Conservation (phyloP, 2,113 vertebrate genomes). For the Psettodes erumei region DNA sequence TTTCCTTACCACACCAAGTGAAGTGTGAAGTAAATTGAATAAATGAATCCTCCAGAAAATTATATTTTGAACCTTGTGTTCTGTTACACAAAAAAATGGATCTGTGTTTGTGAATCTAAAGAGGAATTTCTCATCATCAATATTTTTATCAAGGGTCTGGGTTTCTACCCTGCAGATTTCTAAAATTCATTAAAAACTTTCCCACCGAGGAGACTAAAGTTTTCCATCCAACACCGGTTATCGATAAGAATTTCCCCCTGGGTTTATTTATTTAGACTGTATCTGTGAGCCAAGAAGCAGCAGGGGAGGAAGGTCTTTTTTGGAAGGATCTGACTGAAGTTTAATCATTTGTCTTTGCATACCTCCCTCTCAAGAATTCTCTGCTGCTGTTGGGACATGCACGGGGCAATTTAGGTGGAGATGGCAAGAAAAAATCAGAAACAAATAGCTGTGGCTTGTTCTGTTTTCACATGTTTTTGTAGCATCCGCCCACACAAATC, state of each 20-base stretch:
- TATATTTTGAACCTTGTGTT: neutral
- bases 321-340: neutral
- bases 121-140: neutral
- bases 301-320: neutral
- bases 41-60: neutral
- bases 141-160: too few species aligned
- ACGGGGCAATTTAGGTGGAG: slow-evolving; percentile 7
- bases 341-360: slow-evolving; percentile 26
- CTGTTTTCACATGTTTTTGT: slow-evolving; percentile 47
- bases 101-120: neutral
- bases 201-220: neutral
- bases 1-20: neutral
- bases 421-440: slow-evolving; percentile 8
- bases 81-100: neutral
- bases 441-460: slow-evolving; percentile 39
- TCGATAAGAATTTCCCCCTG: too few species aligned
- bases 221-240: too few species aligned
- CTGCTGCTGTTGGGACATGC: slow-evolving; percentile 50
- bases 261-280: too few species aligned
- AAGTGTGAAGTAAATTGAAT: neutral
- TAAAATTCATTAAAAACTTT: neutral
- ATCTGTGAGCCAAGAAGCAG: too few species aligned
- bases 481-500: neutral
- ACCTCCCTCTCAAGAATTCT: slow-evolving; percentile 18
- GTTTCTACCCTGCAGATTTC: too few species aligned